phyloP scores from a whole-genome alignment of 1,140 invertebrate genomes.

The Polypedilum vanderplanki region DNA sequence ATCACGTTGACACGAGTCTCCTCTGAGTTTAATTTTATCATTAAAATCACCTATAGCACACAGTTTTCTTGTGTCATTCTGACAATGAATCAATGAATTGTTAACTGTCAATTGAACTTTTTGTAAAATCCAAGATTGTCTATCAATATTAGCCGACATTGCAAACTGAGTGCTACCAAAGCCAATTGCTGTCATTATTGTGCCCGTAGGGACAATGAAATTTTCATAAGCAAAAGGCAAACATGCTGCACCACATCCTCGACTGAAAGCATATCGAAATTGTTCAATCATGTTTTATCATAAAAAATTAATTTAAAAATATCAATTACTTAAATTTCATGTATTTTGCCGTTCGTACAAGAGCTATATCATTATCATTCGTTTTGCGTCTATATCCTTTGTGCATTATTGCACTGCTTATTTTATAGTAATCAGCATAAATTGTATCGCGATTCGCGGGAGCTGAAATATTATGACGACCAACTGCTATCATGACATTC shows the following conservation, averaged over 20 bases:
- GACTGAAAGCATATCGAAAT: not conserved
- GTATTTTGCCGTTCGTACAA: not conserved
- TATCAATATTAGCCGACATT: not conserved
- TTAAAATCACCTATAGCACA: not conserved
- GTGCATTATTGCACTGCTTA: not conserved
- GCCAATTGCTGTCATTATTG: not conserved
- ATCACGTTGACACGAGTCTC: not conserved
- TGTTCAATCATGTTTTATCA: not conserved
- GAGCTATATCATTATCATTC: not conserved
- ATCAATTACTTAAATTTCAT: not conserved
- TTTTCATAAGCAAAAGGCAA: not conserved
- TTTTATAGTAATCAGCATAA: not conserved
- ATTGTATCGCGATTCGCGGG: not conserved
- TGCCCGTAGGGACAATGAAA: not conserved
- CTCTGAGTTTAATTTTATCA: not conserved
- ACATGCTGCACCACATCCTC: not conserved
- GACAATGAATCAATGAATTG: not conserved
- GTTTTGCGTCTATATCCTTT: not conserved
- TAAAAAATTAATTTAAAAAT: not conserved
- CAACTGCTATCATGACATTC: not conserved
- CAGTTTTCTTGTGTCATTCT: not conserved
- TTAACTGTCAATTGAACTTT: not conserved
- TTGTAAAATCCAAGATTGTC: not conserved
- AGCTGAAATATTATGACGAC: conserved; percentile 1
- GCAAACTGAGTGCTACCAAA: conserved; percentile 10